Evolutionary conservation across 1,140 invertebrate species (phyloP), one percentile per base, ranked within the genome.

Genomic region (Philopotamus ludificatus): DNA sequence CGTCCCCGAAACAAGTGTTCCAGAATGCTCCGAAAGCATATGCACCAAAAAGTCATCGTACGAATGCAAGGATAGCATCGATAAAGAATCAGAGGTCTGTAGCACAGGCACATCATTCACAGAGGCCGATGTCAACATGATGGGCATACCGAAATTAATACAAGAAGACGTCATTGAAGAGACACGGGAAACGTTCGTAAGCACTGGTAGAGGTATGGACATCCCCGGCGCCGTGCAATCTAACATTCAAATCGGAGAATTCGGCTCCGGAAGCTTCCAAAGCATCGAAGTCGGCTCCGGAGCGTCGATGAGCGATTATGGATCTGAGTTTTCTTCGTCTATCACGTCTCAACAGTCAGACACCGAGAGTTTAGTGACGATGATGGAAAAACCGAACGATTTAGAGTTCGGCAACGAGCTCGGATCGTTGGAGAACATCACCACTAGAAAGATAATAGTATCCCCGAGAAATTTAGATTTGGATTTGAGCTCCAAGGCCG

Each of bases 321-420:
- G 76, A 3, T 81, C 79, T 44, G 79, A 81, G 73, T 79, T 81
- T 73, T 81, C 80, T 7, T 79, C 78, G 16, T 81, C 80, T 0
- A 74, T 80, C 26, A 76, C 79, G 42, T 81, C 80, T 1, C 79
- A 80, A 50, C 79, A 79, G 12, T 81, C 80, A 10, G 80, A 81
- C 67, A 74, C 79, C 66, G 80, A 80, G 60, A 81, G 80, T 71
- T 68, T 81, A 34, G 79, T 79, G 73, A 81, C 80, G 15, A 76
- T 81, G 21, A 72, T 81, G 61, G 79, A 80, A 58, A 76, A 73
- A 61, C 75, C 67, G 10, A 45, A 54, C 7, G 69, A 63, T 55
- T 55, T 63, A 0, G 66, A 67, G 28, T 41, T 53, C 23, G 64
- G 64, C 10, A 66, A 55, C 25, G 63, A 49, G n/a, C 59, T 60